Percentiles rank a stretch among this genome's conserved stretches.
phyloP scores from a whole-genome alignment of 2,797 vertebrate species.

The Macrochelys suwanniensis region DNA sequence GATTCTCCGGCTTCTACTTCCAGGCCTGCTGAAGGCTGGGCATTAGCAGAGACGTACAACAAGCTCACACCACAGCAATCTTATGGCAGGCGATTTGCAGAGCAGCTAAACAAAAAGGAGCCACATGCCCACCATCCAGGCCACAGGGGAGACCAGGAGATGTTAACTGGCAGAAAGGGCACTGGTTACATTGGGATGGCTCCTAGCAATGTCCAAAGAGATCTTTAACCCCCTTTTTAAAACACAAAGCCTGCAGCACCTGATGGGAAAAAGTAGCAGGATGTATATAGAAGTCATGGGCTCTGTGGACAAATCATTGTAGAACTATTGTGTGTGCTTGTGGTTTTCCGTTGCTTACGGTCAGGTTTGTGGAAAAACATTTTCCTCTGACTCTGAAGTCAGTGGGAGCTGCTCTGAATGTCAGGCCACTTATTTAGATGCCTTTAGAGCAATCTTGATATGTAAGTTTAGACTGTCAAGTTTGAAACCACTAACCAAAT shows the following conservation, averaged over 20 bases:
- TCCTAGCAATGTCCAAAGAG: neutral
- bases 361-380: neutral
- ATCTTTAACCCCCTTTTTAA: neutral
- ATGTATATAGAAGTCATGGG: neutral
- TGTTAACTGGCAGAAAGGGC: constrained; percentile 2
- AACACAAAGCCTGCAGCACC: neutral
- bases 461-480: neutral
- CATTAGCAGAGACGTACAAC: neutral
- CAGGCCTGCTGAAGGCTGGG: neutral
- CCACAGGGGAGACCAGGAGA: constrained; percentile 12
- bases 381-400: neutral
- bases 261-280: neutral
- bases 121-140: neutral
- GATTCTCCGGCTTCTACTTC: neutral
- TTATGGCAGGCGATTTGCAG: neutral
- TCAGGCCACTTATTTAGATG: neutral
- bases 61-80: neutral
- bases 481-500: neutral
- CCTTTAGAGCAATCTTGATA: neutral
- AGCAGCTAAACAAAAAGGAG: neutral
- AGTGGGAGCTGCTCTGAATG: neutral
- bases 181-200: neutral
- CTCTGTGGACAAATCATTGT: neutral
- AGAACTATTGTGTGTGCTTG: neutral
- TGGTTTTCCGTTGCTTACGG: neutral